phyloP scores from a whole-genome alignment of 2,888 invertebrate species.

The Andrena minutula region DNA sequence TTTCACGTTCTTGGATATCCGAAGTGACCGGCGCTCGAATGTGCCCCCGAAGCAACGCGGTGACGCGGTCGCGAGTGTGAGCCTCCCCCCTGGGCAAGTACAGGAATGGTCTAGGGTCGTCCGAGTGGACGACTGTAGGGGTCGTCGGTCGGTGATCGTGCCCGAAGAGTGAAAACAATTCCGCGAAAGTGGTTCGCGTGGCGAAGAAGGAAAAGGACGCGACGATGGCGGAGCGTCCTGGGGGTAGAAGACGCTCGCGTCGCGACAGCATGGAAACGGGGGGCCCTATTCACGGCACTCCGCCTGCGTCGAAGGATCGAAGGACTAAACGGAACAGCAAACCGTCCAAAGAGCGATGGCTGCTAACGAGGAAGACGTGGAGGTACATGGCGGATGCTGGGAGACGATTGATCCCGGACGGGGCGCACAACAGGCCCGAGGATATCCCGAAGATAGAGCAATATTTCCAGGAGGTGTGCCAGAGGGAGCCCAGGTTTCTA shows the following conservation, averaged over 20 bases:
- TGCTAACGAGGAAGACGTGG: constrained; percentile 95
- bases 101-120: constrained; percentile 49
- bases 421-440: constrained; percentile 90
- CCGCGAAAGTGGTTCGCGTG: constrained; percentile 83
- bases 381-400: constrained; percentile 97
- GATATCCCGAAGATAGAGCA: constrained; percentile 93
- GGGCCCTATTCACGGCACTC: constrained; percentile 71
- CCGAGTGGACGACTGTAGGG: constrained; percentile 37
- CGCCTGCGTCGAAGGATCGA: constrained; percentile 86
- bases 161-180: constrained; percentile 35
- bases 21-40: constrained; percentile 11
- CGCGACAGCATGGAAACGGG: constrained; percentile 81
- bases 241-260: constrained; percentile 79
- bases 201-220: constrained; percentile 80
- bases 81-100: not conserved
- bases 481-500: constrained; percentile 91
- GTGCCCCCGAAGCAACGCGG: constrained; percentile 13
- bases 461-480: constrained; percentile 93
- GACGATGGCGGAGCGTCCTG: constrained; percentile 83
- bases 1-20: not conserved
- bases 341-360: constrained; percentile 92
- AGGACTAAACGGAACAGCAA: constrained; percentile 87
- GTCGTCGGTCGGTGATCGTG: constrained; percentile 51
- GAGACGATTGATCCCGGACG: constrained; percentile 93
- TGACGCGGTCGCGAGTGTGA: constrained; percentile 31